These are phyloP conservation scores for Helicolenus hilgendorfi DNA, from an alignment of 2,797 vertebrate genomes.

Conservation along the genomic window DNA sequence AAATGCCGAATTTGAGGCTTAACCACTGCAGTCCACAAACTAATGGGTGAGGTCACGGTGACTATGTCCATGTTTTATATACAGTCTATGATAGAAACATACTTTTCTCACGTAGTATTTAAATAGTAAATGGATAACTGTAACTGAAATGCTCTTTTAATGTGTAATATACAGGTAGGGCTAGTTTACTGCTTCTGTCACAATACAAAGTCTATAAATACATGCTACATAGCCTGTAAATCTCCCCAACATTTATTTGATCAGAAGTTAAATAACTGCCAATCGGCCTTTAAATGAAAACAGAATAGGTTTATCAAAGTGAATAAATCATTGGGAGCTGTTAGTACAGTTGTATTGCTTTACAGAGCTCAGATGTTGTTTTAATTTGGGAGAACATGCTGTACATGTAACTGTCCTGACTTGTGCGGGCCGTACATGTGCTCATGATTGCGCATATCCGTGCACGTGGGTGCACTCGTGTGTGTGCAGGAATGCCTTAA, in stretches of 20 bases:
- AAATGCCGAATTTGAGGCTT: too few relatives aligned
- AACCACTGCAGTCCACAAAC: too few relatives aligned
- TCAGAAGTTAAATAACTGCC: background rate
- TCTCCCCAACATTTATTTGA: background rate
- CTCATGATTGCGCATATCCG: conserved; percentile 3
- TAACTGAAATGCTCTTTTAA: background rate
- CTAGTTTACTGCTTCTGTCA: background rate
- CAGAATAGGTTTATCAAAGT: background rate
- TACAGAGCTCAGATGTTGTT: background rate
- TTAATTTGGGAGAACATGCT: background rate
- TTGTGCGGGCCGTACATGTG: conserved; percentile 7
- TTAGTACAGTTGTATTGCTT: background rate
- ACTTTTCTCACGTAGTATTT: background rate
- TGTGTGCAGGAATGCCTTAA: conserved; percentile 39
- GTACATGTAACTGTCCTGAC: conserved; percentile 23
- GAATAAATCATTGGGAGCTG: background rate
- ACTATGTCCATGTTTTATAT: too few relatives aligned
- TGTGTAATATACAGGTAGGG: background rate
- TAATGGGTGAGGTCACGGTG: too few relatives aligned
- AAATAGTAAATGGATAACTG: background rate
- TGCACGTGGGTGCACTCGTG: conserved; percentile 34
- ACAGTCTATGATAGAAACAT: background rate
- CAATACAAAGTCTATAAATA: background rate
- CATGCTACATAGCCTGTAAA: background rate
- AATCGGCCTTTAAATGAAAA: background rate